Percentiles rank a stretch among this genome's conserved stretches.
Evolutionary conservation across 1,140 invertebrate species (phyloP).

Genomic region (Cydia strobilella): DNA sequence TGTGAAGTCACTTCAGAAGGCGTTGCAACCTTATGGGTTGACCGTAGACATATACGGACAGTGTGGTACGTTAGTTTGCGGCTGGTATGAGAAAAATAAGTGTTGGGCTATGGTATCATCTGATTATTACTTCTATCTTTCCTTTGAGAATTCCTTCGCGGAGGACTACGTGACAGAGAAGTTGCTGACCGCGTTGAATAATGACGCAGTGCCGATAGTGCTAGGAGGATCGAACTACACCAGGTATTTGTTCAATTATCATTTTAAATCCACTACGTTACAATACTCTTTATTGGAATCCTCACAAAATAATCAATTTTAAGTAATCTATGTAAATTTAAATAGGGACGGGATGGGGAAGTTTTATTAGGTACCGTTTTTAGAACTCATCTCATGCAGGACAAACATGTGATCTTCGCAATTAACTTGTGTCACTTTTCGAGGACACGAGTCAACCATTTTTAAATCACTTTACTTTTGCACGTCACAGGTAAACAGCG

Average conservation of each 20-base stretch:
- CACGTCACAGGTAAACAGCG: too few relatives aligned
- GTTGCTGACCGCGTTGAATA: constrained; percentile 77
- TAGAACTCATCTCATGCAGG: too few relatives aligned
- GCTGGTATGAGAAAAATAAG: constrained; percentile 40
- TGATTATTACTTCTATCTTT: constrained; percentile 85
- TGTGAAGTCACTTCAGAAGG: constrained; percentile 80
- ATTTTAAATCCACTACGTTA: too few relatives aligned
- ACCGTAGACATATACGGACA: constrained; percentile 85
- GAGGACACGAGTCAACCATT: too few relatives aligned
- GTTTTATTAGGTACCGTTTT: too few relatives aligned
- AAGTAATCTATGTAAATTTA: too few relatives aligned
- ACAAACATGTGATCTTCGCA: too few relatives aligned
- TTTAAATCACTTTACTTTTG: too few relatives aligned
- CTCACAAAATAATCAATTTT: too few relatives aligned
- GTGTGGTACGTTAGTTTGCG: constrained; percentile 79
- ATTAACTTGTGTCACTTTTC: too few relatives aligned
- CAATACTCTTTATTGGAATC: too few relatives aligned
- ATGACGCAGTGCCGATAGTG: constrained; percentile 80
- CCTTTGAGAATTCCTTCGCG: constrained; percentile 85
- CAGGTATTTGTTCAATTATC: constrained; percentile 42
- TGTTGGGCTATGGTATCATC: constrained; percentile 73
- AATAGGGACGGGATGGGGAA: too few relatives aligned
- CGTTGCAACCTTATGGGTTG: constrained; percentile 68
- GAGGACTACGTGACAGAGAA: constrained; percentile 85
- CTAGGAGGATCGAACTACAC: constrained; percentile 74